Conservation (phyloP, 2,888 invertebrate genomes). For the Leucophora obtusa region DNA sequence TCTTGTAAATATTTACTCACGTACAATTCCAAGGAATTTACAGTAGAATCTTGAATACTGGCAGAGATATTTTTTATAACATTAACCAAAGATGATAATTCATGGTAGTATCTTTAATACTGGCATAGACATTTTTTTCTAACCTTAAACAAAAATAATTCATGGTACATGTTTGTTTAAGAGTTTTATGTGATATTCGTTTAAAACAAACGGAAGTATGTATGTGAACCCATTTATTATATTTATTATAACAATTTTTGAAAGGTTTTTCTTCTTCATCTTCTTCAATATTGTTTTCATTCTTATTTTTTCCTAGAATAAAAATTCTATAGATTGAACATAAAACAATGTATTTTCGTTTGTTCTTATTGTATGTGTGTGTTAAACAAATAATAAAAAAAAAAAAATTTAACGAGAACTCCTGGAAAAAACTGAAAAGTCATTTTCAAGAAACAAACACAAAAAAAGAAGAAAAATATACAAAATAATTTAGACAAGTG, state of each 20-base stretch:
- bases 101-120: not conserved
- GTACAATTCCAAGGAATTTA: slow-evolving; percentile 5
- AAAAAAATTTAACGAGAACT: not conserved
- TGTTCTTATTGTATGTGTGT: not conserved
- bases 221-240: not conserved
- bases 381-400: not conserved
- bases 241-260: not conserved
- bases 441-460: not conserved
- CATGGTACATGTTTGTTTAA: not conserved
- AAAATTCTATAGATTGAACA: not conserved
- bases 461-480: not conserved
- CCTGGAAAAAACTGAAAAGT: not conserved
- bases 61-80: too few relatives aligned
- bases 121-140: too few relatives aligned
- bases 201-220: not conserved
- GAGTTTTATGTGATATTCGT: not conserved
- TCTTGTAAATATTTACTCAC: slow-evolving; percentile 2
- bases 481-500: not conserved
- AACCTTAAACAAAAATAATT: not conserved
- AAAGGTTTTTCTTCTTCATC: not conserved
- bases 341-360: not conserved
- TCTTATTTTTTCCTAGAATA: not conserved
- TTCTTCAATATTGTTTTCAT: not conserved
- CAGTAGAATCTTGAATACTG: not conserved
- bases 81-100: too few relatives aligned